Base-by-base conservation (phyloP, 2,888 invertebrate genomes). In the Conomelus anceps region DNA sequence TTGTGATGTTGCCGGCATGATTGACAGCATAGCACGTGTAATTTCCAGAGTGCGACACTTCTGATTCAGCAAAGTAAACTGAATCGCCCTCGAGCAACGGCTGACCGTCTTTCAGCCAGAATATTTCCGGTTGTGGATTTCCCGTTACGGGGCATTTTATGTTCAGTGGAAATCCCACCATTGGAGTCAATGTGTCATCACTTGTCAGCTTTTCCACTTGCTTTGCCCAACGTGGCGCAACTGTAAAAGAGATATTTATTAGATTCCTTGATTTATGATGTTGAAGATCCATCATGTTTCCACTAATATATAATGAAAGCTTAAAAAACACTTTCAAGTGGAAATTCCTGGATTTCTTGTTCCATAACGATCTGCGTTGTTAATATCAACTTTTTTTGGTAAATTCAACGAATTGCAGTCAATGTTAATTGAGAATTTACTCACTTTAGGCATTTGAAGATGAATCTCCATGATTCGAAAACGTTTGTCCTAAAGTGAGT, bases 1-100 rank as follows among this genome's bases (percentile, higher is more conserved):
- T 90, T 6, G 90, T 88, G 11, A 90, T 86, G 34, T 93, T 93
- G 0, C 96, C 96, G 1, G 94, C 94, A 86, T 93, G 93, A 91
- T 95, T 96, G 90, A 93, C 94, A 0, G 95, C 95, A 23, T 94
- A 94, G 92, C 96, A 96, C 0, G 94, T 94, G 91, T 95, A 96
- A 89, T 94, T 94, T 0, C 95, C 96, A 0, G 93, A 91, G 22
- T 86, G 86, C 22, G 23, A 4, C 84, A 89, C 89, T 11, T 89
- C 29, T 11, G 87, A 22, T n/a, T 34, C 84, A 1, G 90, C 86
- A 13, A 88, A 23, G 22, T 86, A 86, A 84, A 90, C 89, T 26
- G 22, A 85, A 26, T 88, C 29, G 7, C 88, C 85, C 0, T 24
- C 26, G 20, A 89, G 92, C 17, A 94, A 90, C 0, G 93, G 94